These are phyloP conservation scores for Carettochelys insculpta DNA, from an alignment of 2,113 vertebrate genomes.

Conservation along the genomic window DNA sequence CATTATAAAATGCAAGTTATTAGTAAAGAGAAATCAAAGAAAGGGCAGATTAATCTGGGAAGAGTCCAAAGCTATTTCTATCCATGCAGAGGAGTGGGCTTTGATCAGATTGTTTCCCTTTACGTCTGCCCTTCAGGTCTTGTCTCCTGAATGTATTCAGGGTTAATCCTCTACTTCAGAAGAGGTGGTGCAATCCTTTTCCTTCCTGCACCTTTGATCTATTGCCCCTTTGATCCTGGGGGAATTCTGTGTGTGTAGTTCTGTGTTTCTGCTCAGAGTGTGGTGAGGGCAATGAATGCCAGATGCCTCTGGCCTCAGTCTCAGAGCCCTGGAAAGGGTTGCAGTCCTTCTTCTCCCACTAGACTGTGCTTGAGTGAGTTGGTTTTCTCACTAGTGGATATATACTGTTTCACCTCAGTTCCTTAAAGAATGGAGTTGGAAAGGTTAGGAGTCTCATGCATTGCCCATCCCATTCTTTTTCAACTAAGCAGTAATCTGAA, in stretches of 20 bases:
- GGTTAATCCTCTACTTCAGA: conserved; percentile 55
- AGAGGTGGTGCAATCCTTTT: conserved; percentile 8
- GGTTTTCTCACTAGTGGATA: not conserved
- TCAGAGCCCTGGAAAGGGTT: not conserved
- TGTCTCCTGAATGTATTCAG: conserved; percentile 40
- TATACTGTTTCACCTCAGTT: not conserved
- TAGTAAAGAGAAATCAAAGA: conserved; percentile 13
- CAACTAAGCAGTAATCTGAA: not conserved
- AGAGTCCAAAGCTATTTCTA: conserved; percentile 18
- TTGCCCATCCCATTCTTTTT: not conserved
- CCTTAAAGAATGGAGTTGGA: not conserved
- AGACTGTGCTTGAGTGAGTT: not conserved
- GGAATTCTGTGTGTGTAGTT: not conserved
- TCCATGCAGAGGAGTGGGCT: conserved; percentile 20
- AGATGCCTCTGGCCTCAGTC: not conserved
- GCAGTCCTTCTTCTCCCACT: not conserved
- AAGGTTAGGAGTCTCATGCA: not conserved
- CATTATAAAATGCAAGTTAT: conserved; percentile 11
- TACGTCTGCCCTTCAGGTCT: conserved; percentile 52
- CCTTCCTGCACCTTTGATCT: conserved; percentile 9
- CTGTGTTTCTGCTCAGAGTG: not conserved
- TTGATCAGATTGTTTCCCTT: conserved; percentile 43
- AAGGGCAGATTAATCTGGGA: conserved; percentile 12
- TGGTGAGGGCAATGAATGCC: not conserved
- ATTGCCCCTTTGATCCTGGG: not conserved